These are phyloP conservation scores for Micronycteris hirsuta DNA, from an alignment of 2,113 vertebrate species.

Conservation along the genomic window DNA sequence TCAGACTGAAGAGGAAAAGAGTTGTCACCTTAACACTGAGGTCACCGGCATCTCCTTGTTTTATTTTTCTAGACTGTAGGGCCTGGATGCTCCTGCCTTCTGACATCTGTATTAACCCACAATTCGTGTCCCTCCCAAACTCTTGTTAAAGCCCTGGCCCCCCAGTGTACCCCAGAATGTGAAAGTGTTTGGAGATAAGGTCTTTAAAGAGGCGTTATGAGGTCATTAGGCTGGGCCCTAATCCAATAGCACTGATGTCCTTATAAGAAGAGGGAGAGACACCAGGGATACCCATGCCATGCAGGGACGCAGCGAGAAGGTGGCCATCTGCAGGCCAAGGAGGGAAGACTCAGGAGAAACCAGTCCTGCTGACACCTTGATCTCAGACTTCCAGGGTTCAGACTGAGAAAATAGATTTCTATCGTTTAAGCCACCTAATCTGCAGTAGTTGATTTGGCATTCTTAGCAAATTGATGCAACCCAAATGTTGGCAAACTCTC, in stretches of 20 bases:
- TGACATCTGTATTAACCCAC: background rate
- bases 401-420: background rate
- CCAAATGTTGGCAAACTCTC: background rate
- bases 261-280: background rate
- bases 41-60: background rate
- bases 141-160: background rate
- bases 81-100: background rate
- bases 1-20: background rate
- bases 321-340: background rate
- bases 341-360: background rate
- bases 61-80: background rate
- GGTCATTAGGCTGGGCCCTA: background rate
- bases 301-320: background rate
- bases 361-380: background rate
- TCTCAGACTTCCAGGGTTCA: background rate
- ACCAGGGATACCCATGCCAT: fast-evolving
- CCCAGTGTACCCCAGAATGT: background rate
- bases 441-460: background rate
- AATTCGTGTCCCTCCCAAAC: background rate
- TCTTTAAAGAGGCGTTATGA: background rate
- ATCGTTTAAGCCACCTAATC: background rate
- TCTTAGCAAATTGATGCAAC: background rate
- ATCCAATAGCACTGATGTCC: background rate
- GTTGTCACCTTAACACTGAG: background rate
- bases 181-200: background rate